These are phyloP conservation scores for Pelodiscus sinensis DNA, from an alignment of 2,113 vertebrate genomes.

Conservation along the genomic window DNA sequence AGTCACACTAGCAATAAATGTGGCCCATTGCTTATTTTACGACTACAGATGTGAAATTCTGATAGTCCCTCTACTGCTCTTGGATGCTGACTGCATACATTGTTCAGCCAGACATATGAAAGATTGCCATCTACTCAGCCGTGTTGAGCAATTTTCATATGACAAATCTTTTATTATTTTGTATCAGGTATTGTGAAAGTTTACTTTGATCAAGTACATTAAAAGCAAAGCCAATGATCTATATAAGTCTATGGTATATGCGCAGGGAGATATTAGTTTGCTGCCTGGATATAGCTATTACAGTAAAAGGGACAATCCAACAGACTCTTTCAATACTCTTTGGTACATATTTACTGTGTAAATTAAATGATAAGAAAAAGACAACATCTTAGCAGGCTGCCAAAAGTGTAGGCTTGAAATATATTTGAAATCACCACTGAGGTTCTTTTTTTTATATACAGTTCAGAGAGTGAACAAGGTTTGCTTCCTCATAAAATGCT, in stretches of 20 bases:
- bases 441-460: background rate
- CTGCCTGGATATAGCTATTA: constrained; percentile 14
- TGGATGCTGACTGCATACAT: constrained; percentile 37
- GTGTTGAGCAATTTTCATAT: background rate
- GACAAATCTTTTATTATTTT: constrained; percentile 42
- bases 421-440: constrained; percentile 4
- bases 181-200: constrained; percentile 14
- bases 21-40: constrained; percentile 28
- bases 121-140: constrained; percentile 47
- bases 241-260: background rate
- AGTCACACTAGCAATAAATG: constrained; percentile 43
- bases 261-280: constrained; percentile 31
- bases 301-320: background rate
- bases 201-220: constrained; percentile 38
- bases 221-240: constrained; percentile 35
- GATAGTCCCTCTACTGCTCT: constrained; percentile 44
- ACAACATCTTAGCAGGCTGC: constrained; percentile 6
- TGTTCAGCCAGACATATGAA: constrained; percentile 42
- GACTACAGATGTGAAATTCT: constrained; percentile 53
- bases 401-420: background rate
- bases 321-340: constrained; percentile 34
- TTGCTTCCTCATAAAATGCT: background rate
- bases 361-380: constrained; percentile 30
- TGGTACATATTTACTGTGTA: constrained; percentile 32
- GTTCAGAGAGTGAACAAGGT: background rate